Conservation (phyloP, 2,113 vertebrate species). For the Zapornia atra region DNA sequence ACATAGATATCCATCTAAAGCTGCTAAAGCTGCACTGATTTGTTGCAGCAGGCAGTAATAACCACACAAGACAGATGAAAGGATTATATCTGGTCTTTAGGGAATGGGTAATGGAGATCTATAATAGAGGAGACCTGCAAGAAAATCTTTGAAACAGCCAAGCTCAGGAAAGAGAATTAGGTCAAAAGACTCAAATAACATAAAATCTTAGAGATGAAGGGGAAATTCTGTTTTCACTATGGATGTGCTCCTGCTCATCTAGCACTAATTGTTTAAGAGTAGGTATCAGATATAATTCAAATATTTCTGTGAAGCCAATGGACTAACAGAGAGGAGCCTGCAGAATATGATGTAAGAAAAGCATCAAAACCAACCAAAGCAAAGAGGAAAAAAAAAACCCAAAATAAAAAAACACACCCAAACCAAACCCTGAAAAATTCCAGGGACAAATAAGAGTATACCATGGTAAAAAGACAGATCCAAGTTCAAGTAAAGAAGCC, state of each 20-base stretch:
- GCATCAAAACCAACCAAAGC: not conserved
- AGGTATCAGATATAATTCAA: not conserved
- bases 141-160: not conserved
- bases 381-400: no score
- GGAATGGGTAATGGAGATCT: not conserved
- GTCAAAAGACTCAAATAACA: not conserved
- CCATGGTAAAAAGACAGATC: not conserved
- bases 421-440: no score
- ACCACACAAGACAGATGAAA: not conserved
- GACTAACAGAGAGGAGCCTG: not conserved
- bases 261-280: not conserved
- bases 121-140: not conserved
- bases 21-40: not conserved
- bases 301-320: not conserved
- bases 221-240: not conserved
- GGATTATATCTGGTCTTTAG: not conserved
- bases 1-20: conserved; percentile 27
- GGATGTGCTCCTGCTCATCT: not conserved
- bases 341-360: not conserved
- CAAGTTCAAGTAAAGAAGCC: not conserved
- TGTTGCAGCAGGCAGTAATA: not conserved
- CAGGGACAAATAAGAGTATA: not conserved
- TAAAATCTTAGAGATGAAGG: not conserved
- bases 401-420: no score
- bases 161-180: not conserved